Evolutionary conservation across 1,140 invertebrate species (phyloP).

Genomic region (Camponotus pennsylvanicus): DNA sequence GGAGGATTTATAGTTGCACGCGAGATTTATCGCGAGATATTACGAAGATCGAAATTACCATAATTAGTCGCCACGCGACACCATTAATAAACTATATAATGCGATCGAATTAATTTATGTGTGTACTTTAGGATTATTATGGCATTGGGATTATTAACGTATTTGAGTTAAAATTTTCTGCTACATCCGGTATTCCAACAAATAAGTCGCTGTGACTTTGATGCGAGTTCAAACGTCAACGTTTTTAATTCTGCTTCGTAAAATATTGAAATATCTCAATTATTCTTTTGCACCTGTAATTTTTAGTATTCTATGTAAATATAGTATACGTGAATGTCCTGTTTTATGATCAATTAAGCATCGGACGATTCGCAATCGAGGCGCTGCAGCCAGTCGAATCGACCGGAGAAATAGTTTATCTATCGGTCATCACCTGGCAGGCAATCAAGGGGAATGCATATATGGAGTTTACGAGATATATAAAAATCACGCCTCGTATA

Average conservation of each 20-base stretch:
- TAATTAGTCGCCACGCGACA: slow-evolving; percentile 54
- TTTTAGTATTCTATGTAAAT: background rate
- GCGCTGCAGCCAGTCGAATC: background rate
- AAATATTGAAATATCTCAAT: background rate
- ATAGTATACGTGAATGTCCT: background rate
- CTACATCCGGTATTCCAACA: background rate
- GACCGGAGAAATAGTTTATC: slow-evolving; percentile 27
- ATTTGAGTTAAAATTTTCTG: background rate
- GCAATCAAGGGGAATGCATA: slow-evolving; percentile 16
- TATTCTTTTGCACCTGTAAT: background rate
- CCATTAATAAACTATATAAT: slow-evolving; percentile 54
- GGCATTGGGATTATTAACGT: background rate
- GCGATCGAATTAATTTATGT: slow-evolving; percentile 46
- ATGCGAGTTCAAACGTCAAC: background rate
- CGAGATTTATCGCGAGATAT: slow-evolving; percentile 54
- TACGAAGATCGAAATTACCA: slow-evolving; percentile 55
- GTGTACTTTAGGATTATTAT: slow-evolving; percentile 39
- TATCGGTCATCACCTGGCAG: slow-evolving; percentile 26
- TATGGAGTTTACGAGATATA: slow-evolving; percentile 17
- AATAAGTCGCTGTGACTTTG: background rate
- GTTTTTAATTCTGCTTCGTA: background rate
- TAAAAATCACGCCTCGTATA: slow-evolving; percentile 27
- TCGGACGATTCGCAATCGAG: slow-evolving; percentile 12
- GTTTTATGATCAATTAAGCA: background rate
- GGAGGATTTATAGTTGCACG: slow-evolving; percentile 42